Conservation (phyloP, 2,888 invertebrate genomes). For the Cenopis cana region DNA sequence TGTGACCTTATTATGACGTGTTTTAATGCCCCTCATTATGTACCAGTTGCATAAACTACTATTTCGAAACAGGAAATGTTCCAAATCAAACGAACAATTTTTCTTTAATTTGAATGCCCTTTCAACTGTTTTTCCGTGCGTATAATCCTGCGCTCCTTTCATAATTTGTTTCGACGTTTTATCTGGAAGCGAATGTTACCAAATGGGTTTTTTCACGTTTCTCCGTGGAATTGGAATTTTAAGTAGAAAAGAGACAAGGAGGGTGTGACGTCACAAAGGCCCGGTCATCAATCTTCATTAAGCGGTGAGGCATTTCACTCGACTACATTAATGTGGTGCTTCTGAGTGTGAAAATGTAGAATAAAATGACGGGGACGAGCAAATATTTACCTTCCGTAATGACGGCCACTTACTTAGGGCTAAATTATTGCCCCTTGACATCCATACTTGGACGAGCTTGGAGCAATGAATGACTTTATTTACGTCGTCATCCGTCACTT, state of each 20-base stretch:
- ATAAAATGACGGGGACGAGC: constrained; percentile 36
- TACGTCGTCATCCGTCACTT: not conserved
- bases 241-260: constrained; percentile 54
- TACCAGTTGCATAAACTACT: no score
- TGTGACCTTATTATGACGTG: no score
- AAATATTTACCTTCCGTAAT: constrained; percentile 42
- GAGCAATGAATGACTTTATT: constrained; percentile 10
- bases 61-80: constrained; percentile 6
- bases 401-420: constrained; percentile 34
- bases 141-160: constrained; percentile 31
- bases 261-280: constrained; percentile 53
- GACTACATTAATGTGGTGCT: constrained; percentile 49
- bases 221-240: constrained; percentile 53
- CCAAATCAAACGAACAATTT: constrained; percentile 15
- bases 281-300: constrained; percentile 64
- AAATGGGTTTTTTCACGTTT: constrained; percentile 47
- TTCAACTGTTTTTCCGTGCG: constrained; percentile 18
- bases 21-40: no score
- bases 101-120: constrained; percentile 20
- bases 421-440: constrained; percentile 28
- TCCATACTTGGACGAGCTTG: constrained; percentile 6
- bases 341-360: constrained; percentile 37
- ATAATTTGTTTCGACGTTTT: constrained; percentile 41
- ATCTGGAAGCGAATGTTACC: constrained; percentile 40
- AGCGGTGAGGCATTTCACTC: constrained; percentile 53